phyloP scores from a whole-genome alignment of 1,140 invertebrate species.

The Oryzaephilus surinamensis region DNA sequence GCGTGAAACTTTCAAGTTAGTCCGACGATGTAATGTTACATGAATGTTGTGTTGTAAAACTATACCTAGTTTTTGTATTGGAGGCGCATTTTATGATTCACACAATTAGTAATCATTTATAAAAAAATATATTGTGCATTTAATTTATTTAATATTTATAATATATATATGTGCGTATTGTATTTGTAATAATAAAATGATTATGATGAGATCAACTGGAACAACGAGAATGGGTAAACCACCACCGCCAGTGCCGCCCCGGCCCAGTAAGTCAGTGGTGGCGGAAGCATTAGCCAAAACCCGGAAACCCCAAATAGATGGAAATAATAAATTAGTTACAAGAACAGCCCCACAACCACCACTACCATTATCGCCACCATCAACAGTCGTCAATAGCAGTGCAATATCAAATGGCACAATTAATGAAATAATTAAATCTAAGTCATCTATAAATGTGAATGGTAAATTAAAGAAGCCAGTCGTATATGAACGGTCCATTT shows the following conservation, averaged over 20 bases:
- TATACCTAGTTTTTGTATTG: too few species aligned
- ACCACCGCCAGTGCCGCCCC: slow-evolving; percentile 60
- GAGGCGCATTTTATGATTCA: too few species aligned
- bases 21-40: too few species aligned
- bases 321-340: slow-evolving; percentile 8
- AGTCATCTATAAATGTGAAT: slow-evolving; percentile 8
- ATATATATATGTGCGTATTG: too few species aligned
- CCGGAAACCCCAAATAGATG: slow-evolving; percentile 35
- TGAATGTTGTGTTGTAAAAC: too few species aligned
- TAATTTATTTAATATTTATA: too few species aligned
- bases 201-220: slow-evolving; percentile 25
- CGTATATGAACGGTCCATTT: slow-evolving; percentile 17
- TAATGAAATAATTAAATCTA: slow-evolving; percentile 9
- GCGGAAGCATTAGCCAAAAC: slow-evolving; percentile 57
- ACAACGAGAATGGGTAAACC: slow-evolving; percentile 32
- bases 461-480: slow-evolving; percentile 8
- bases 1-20: too few species aligned
- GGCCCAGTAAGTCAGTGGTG: slow-evolving; percentile 55
- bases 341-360: slow-evolving; percentile 16
- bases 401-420: too few species aligned
- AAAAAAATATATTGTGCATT: too few species aligned
- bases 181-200: slow-evolving; percentile 11
- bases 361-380: slow-evolving; percentile 16
- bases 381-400: too few species aligned
- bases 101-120: too few species aligned